A percentile compares a stretch with the other conserved stretches of the same genome.
phyloP scores from a whole-genome alignment of 2,888 invertebrate genomes.

The Cryptocheilus praepositus region DNA sequence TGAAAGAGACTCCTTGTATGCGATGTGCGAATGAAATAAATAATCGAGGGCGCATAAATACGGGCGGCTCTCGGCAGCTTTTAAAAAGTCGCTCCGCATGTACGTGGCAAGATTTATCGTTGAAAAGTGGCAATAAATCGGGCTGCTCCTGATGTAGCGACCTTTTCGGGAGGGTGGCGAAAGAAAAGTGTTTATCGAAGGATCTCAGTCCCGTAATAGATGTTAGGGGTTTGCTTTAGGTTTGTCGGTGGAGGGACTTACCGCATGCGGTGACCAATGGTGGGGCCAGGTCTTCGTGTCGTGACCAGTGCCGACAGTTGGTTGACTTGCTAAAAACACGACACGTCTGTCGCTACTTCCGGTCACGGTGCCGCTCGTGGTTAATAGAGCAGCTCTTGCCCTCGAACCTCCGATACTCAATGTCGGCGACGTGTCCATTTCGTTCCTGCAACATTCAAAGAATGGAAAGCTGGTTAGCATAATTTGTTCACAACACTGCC shows the following conservation, averaged over 20 bases:
- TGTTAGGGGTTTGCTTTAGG: neutral
- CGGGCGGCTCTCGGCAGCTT: no score
- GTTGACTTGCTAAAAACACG: constrained; percentile 70
- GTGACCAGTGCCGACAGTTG: constrained; percentile 54
- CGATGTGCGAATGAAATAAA: no score
- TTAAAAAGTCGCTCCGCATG: no score
- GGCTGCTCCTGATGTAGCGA: no score
- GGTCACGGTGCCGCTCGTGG: constrained; percentile 66
- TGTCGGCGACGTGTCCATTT: constrained; percentile 72
- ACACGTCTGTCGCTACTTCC: constrained; percentile 71
- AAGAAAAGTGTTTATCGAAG: constrained; percentile 6
- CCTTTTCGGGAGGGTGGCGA: constrained; percentile 3
- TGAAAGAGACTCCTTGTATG: no score
- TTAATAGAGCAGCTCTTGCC: constrained; percentile 69
- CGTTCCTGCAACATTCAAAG: constrained; percentile 26
- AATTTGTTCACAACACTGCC: neutral
- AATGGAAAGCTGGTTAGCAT: neutral
- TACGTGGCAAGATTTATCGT: no score
- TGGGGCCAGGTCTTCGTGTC: constrained; percentile 73
- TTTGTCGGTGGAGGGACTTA: constrained; percentile 46
- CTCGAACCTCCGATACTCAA: constrained; percentile 69
- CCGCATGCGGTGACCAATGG: constrained; percentile 72
- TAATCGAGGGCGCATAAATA: no score
- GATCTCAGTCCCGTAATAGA: constrained; percentile 10
- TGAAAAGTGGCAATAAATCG: no score